Evolutionary conservation across 2,113 vertebrate species (phyloP).

Genomic region (Equus quagga): DNA sequence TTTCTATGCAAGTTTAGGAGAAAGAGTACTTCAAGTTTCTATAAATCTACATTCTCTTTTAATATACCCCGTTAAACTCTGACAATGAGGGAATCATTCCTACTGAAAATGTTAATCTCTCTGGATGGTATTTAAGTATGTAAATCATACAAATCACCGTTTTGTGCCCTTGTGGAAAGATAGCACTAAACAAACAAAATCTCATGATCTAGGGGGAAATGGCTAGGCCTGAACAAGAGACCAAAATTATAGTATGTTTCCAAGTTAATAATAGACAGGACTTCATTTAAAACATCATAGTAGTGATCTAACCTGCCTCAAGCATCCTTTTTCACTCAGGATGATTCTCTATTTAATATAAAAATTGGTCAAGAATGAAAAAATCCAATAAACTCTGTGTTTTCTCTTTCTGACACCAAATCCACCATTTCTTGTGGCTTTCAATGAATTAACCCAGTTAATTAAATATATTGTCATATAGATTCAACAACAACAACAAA

Average conservation of each 20-base stretch:
- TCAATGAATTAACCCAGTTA: neutral
- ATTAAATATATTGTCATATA: neutral
- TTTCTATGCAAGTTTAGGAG: constrained; percentile 52
- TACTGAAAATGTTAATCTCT: constrained; percentile 44
- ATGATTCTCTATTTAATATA: neutral
- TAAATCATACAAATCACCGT: constrained; percentile 34
- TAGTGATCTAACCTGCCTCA: neutral
- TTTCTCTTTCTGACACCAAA: neutral
- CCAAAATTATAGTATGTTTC: neutral
- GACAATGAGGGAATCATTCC: neutral
- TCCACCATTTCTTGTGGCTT: neutral
- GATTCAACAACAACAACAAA: neutral
- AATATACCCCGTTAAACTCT: constrained; percentile 32
- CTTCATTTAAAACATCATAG: neutral
- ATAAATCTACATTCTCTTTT: neutral
- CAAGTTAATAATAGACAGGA: neutral
- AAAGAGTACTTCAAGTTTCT: constrained; percentile 43
- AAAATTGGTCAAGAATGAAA: neutral
- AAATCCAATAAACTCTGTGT: neutral
- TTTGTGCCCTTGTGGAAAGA: neutral
- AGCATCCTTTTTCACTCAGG: neutral
- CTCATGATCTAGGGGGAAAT: neutral
- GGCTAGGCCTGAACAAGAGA: neutral
- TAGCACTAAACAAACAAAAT: constrained; percentile 27
- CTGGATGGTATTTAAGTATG: neutral